Evolutionary conservation across 2,888 invertebrate species (phyloP), one percentile per base, ranked within the genome.

Genomic region (Nomada flava): DNA sequence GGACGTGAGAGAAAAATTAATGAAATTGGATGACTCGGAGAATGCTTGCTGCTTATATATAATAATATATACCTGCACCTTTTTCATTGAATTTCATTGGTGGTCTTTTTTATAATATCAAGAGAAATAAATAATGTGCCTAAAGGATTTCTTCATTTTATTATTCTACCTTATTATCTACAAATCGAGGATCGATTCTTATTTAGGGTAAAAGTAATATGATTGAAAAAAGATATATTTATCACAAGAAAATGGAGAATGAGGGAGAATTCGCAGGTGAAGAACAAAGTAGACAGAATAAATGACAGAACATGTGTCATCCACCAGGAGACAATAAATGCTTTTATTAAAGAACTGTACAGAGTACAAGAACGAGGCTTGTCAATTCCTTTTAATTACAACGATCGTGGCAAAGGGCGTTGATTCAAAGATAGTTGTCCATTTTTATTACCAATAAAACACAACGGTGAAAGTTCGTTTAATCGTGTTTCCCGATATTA

Each of bases 401-500:
- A 23, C 23, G 26, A 42, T 26, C 9, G 10, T 20, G 10, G 50
- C 13, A 36, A 59, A 36, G 47, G 52, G 20, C n/a, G 26, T 10
- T 11, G 10, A 10, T 20, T 0, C 7, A 13, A n/a, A 47, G 15
- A 36, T 18, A 44, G 2, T 13, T 20, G 2, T 10, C 29, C 0
- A 50, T 11, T 26, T 55, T 36, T 10, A 44, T 47, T 53, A 11
- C 15, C 23, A 10, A 44, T 42, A 15, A 20, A 42, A 29, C 7
- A 4, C 18, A 44, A 42, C n/a, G 18, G 1, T 5, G 13, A 3
- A 7, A 9, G 3, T 3, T 10, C 5, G 29, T 50, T 71, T 71
- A 82, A 52, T 89, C 86, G 68, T 78, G 80, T 75, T 78, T 91
- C 15, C 82, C 86, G 23, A 77, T 52, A 36, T 63, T 70, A 20